Conservation (phyloP, 2,888 invertebrate genomes). For the Microchrysa polita region DNA sequence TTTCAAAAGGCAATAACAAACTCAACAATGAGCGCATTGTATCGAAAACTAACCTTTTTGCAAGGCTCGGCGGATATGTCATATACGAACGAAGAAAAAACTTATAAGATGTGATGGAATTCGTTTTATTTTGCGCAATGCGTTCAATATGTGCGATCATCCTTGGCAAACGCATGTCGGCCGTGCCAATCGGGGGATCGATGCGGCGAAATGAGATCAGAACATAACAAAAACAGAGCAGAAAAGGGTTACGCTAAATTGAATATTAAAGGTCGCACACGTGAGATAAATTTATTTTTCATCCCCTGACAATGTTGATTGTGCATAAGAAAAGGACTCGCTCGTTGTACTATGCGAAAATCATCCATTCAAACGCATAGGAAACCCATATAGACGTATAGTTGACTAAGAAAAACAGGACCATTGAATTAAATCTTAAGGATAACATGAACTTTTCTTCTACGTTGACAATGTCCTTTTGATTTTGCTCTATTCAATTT, state of each 20-base stretch:
- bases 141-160: slow-evolving; percentile 32
- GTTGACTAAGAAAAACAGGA: not conserved
- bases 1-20: slow-evolving; percentile 48
- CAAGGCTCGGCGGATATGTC: slow-evolving; percentile 25
- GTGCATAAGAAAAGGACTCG: not conserved
- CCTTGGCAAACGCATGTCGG: slow-evolving; percentile 38
- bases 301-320: slow-evolving; percentile 6
- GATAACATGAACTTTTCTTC: slow-evolving; percentile 23
- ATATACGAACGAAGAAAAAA: not conserved
- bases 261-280: slow-evolving; percentile 51
- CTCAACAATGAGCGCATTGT: slow-evolving; percentile 39
- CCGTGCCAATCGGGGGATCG: slow-evolving; percentile 35
- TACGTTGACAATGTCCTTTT: slow-evolving; percentile 27
- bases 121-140: slow-evolving; percentile 44
- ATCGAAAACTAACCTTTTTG: slow-evolving; percentile 39
- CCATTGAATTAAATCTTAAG: slow-evolving; percentile 20
- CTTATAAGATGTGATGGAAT: not conserved
- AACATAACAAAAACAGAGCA: slow-evolving; percentile 41
- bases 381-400: not conserved
- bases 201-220: slow-evolving; percentile 39
- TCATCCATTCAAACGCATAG: not conserved
- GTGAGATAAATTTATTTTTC: slow-evolving; percentile 50
- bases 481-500: slow-evolving; percentile 25
- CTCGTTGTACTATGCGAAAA: not conserved
- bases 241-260: slow-evolving; percentile 51